Base-by-base conservation (phyloP, 2,113 vertebrate genomes). In the Psittacara wagleri region DNA sequence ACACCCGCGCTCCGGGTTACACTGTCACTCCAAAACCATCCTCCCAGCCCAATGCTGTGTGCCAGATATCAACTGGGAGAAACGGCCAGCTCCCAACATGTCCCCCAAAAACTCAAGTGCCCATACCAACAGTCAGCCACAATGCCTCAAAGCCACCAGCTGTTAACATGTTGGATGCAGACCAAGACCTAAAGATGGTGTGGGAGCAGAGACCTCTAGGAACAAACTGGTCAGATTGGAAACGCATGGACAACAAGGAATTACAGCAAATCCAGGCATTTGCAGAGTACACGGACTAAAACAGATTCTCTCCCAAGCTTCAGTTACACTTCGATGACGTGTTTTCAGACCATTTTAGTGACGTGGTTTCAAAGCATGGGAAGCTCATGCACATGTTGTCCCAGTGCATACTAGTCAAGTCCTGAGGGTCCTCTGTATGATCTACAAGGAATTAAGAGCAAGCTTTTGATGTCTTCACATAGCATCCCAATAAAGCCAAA, bases 161-260 rank as follows among this genome's bases (percentile, higher is more conserved):
- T 95, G 84, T 83, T 90, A 90, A 31, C 2, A 6, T 18, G 48
- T 5, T 97, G 93, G 88, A 94, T 74, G 41, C 52, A 70, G 87
- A 86, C 84, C 90, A 95, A 86, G 69, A 44, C 22, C 63, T 91
- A 41, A 52, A 77, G 74, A 95, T 55, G 66, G 39, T 76, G 28
- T 69, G 67, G 33, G 55, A 95, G 85, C 48, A 41, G 39, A 37
- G 76, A 77, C 64, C 94, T 94, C 88, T 43, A 94, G 91, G 92
- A 93, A 97, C 4, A 1, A 84, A 59, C 18, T 1, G 5, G 77
- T 86, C 39, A 41, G 52, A 86, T 37, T 41, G 43, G 76, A 92
- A 88, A 81, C 0, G 0, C 13, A 41, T 0, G 1, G 78, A 72
- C 3, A 12, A 79, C 27, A 63, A 55, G n/a, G 62, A 33, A 35